Percentiles rank a stretch among this genome's conserved stretches.
phyloP scores from a whole-genome alignment of 2,888 invertebrate species.

The Stegophylla sp. region DNA sequence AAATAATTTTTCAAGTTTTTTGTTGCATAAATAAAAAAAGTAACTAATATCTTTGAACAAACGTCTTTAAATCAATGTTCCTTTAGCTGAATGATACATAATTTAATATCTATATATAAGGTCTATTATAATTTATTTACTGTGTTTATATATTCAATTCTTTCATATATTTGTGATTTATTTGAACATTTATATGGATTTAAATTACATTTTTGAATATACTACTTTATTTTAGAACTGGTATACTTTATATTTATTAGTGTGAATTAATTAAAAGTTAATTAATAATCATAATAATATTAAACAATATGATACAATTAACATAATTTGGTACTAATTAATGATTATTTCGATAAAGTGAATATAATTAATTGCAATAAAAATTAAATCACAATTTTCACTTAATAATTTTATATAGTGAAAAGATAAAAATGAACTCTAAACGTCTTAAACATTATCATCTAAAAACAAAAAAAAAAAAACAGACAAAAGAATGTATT shows the following conservation, averaged over 20 bases:
- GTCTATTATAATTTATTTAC: background rate
- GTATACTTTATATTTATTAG: constrained; percentile 22
- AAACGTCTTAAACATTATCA: constrained; percentile 40
- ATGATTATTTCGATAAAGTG: constrained; percentile 16
- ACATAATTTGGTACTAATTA: constrained; percentile 8
- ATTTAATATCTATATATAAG: background rate
- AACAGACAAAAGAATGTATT: background rate
- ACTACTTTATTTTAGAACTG: constrained; percentile 15
- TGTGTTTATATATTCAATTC: constrained; percentile 15
- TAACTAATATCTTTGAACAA: no score
- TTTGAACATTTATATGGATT: background rate
- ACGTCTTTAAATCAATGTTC: no score
- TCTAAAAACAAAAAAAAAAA: constrained; percentile 18
- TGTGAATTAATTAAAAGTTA: constrained; percentile 19
- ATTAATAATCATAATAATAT: constrained; percentile 33
- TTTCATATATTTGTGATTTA: background rate
- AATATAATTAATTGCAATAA: constrained; percentile 29
- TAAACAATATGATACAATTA: no score
- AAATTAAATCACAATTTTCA: constrained; percentile 50
- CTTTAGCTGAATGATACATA: background rate
- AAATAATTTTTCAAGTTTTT: no score
- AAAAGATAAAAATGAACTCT: constrained; percentile 21
- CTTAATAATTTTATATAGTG: constrained; percentile 21
- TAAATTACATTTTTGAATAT: background rate
- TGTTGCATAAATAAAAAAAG: no score